Base-by-base conservation (phyloP, 2,797 vertebrate species). In the Propithecus perrieri region DNA sequence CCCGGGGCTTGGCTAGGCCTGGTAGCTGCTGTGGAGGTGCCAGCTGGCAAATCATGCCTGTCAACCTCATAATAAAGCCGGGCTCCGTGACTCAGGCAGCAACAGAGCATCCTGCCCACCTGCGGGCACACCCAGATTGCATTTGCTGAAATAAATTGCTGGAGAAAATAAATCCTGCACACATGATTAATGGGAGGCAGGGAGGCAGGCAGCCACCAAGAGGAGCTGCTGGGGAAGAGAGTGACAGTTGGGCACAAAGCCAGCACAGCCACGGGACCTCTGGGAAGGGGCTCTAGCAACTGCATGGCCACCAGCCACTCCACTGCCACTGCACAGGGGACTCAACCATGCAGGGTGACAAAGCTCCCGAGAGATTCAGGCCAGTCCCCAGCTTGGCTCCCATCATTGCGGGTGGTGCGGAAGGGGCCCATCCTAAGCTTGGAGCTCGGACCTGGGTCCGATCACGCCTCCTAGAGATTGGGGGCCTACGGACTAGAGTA, bases 151-250 rank as follows among this genome's bases (percentile, higher is more conserved):
- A 94, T 96, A 91, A 96, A 98, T 91, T 95, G 96, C 97, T 78
- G 86, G 85, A 86, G 97, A 94, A 97, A 95, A 98, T 97, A 97
- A 97, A 98, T 97, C 97, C 96, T 63, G 88, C 43, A 26, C 95
- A 90, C 96, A 81, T 97, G 97, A 98, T 97, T 97, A 96, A 97
- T 96, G 95, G 92, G 69, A 96, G 90, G 95, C 93, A 94, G 91
- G 81, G 91, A 93, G 96, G 95, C 93, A 93, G 95, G 97, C 97
- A 92, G 95, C 92, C 43, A 0, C 92, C 43, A 26, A 13, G 38
- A 79, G 92, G 87, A 92, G 93, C 78, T 14, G 0, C 96, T 88
- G 76, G 95, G 94, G 96, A 95, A 67, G 65, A 85, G 72, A 97
- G 91, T 96, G 97, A 95, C 96, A 95, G 94, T 48, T 1, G 41